Evolutionary conservation across 1,140 invertebrate genomes (phyloP).

Genomic region (Riptortus pedestris): DNA sequence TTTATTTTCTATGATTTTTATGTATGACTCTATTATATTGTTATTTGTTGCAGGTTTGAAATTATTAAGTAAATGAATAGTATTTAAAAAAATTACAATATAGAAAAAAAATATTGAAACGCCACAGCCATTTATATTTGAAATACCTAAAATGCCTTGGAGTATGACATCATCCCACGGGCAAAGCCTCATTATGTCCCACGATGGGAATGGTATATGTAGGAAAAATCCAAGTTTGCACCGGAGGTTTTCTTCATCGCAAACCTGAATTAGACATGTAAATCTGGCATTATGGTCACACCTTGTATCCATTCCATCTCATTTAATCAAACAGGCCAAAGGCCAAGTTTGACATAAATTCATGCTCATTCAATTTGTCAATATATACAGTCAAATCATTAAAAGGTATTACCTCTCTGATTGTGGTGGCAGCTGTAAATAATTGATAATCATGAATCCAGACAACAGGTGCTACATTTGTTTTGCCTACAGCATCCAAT

Average conservation of each 20-base stretch:
- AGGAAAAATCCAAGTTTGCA: slow-evolving; percentile 81
- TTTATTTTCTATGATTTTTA: not conserved
- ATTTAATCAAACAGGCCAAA: not conserved
- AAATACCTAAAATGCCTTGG: slow-evolving; percentile 68
- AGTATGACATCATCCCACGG: slow-evolving; percentile 85
- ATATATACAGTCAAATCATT: not conserved
- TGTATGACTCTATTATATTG: slow-evolving; percentile 2
- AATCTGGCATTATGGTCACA: slow-evolving; percentile 3
- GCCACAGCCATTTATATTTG: slow-evolving; percentile 1
- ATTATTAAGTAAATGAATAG: not conserved
- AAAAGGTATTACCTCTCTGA: slow-evolving; percentile 51
- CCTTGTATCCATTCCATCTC: not conserved
- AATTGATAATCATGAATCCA: slow-evolving; percentile 93
- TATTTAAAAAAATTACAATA: not conserved
- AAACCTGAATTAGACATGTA: slow-evolving; percentile 40
- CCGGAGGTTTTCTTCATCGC: slow-evolving; percentile 65
- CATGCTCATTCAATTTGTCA: not conserved
- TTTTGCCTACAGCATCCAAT: slow-evolving; percentile 41
- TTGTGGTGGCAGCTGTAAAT: slow-evolving; percentile 77
- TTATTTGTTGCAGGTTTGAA: not conserved
- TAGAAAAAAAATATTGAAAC: not conserved
- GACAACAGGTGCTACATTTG: slow-evolving; percentile 49
- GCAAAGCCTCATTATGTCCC: slow-evolving; percentile 81
- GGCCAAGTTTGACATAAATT: not conserved
- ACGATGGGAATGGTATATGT: slow-evolving; percentile 85